A percentile compares a stretch with the other conserved stretches of the same genome.
Evolutionary conservation across 2,888 invertebrate genomes (phyloP).

Genomic region (Pristionchus arcanus): DNA sequence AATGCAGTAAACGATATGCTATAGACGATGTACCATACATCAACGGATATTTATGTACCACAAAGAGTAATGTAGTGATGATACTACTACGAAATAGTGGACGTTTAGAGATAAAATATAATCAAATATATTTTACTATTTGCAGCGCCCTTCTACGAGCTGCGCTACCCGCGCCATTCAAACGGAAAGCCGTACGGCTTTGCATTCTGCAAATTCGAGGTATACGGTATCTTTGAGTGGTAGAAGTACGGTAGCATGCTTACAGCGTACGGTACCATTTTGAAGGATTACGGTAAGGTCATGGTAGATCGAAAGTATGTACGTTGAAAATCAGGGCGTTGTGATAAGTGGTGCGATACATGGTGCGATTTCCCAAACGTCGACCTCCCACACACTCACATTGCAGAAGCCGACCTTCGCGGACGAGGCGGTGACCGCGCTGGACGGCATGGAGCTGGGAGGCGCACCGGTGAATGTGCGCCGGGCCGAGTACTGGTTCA

Average conservation of each 20-base stretch:
- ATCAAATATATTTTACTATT: not conserved
- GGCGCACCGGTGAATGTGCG: not conserved
- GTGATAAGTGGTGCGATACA: not conserved
- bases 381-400: not conserved
- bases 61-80: too few species aligned
- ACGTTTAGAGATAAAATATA: too few species aligned
- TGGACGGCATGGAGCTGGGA: not conserved
- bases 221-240: too few species aligned
- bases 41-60: too few species aligned
- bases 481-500: constrained; percentile 31
- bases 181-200: not conserved
- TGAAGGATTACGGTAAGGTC: not conserved
- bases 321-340: too few species aligned
- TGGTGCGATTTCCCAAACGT: constrained; percentile 22
- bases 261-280: too few species aligned
- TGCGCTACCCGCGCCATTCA: not conserved
- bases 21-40: too few species aligned
- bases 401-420: constrained; percentile 28
- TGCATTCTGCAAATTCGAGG: constrained; percentile 23
- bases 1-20: not conserved
- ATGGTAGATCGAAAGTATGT: too few species aligned
- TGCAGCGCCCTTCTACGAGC: not conserved
- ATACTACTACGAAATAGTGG: too few species aligned
- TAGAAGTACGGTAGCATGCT: not conserved
- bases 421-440: constrained; percentile 27